Evolutionary conservation across 2,113 vertebrate species (phyloP), one percentile per base, ranked within the genome.

Genomic region (Glaucomys volans): DNA sequence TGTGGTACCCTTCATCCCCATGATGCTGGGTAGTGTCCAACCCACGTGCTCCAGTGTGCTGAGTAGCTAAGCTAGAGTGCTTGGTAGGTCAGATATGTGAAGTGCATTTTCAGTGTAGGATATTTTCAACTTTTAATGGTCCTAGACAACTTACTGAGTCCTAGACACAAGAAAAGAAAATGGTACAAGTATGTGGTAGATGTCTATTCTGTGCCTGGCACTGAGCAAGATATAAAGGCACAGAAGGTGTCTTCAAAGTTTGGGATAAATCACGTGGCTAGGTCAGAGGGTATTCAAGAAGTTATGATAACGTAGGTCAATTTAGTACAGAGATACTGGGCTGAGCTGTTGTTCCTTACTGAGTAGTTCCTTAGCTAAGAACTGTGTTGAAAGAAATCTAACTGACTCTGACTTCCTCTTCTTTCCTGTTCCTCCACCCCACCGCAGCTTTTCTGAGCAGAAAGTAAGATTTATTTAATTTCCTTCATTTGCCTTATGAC

Each of bases 381-480:
- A 77, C 72, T 54, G 5, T 24, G 42, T 40, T 44, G 47, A 64
- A 59, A 59, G 22, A 54, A 26, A 71, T 85, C 76, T 18, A 16
- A 24, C 71, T 67, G 1, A 76, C 8, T 72, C 32, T 37, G 5
- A 74, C 50, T 95, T 59, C 13, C 28, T 62, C 26, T 67, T 44
- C 50, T 91, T 42, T 54, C 14, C 18, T 7, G 80, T 88, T 90
- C 35, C 32, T 62, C 52, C 26, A 20, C 8, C 7, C 8, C 24
- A 32, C 54, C 64, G 30, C 17, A 57, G 22, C 54, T 87, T 94
- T 84, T 32, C 66, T 42, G 26, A 90, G 67, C 50, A 96, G 89
- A 90, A 86, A 50, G 66, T 76, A 77, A 77, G 87, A 59, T 94
- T 84, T 91, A 89, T 90, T 93, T 90, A 50, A 69, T 86, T 87